Evolutionary conservation across 2,797 vertebrate genomes (phyloP), one percentile per base, ranked within the genome.

Genomic region (Centropyge bicolor): DNA sequence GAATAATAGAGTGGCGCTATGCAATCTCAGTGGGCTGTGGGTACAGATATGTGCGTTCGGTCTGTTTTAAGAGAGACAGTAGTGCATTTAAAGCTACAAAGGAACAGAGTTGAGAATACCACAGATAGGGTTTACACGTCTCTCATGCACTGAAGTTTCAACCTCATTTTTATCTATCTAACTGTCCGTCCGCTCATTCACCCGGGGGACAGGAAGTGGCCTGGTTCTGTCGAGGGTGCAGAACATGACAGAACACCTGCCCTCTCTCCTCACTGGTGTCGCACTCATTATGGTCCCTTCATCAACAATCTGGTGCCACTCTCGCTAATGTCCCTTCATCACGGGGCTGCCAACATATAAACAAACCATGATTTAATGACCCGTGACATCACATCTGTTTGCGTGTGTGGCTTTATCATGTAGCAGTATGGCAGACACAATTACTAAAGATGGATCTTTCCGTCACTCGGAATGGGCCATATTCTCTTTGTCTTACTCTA

Each of bases 401-500:
- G 78, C 88, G 78, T 87, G 81, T 74, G 88, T 49, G 82, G 70
- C 52, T 80, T 76, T 79, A 78, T 88, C 74, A 70, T 81, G 82
- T 80, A 51, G 70, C 81, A 72, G 70, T 64, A 75, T 90, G 79
- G 81, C 82, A 83, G 80, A 82, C 54, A 71, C 82, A 78, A 91
- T 94, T 92, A 93, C 90, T 81, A 82, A 91, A 92, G 92, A 93
- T 91, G 85, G 88, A 94, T 92, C 88, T 83, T 40, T 74, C 81
- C 86, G 89, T 91, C 91, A 83, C 77, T 78, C 74, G 59, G 79
- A 78, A 24, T 70, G 74, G 81, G 80, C 74, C 84, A 59, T 86
- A 86, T 84, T 87, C 79, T 84, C 74, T 86, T 88, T 85, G 83
- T 89, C 89, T 86, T 73, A 76, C 81, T 89, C 80, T 88, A 70